Evolutionary conservation across 2,888 invertebrate species (phyloP).

Genomic region (Phytoseiulus persimilis): DNA sequence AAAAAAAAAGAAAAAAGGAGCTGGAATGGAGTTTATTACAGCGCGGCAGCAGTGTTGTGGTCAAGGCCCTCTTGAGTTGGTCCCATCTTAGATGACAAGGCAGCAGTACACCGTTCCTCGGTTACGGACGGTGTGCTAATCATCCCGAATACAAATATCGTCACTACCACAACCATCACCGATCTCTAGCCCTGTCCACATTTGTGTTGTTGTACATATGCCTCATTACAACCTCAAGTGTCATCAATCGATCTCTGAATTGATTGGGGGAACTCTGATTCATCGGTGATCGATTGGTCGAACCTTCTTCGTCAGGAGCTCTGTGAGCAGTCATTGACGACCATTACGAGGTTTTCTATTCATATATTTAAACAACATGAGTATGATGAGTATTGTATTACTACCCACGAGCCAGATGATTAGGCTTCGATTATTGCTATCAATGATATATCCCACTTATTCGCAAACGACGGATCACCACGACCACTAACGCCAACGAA

Average conservation of each 20-base stretch:
- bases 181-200: not conserved
- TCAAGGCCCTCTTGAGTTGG: not conserved
- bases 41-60: not conserved
- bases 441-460: not conserved
- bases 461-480: not conserved
- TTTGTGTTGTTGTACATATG: not conserved
- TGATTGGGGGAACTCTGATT: not conserved
- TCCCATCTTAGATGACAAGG: not conserved
- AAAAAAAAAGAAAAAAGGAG: not conserved
- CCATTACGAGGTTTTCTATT: not conserved
- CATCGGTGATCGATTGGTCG: not conserved
- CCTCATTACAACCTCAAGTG: not conserved
- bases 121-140: not conserved
- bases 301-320: not conserved
- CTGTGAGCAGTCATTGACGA: not conserved
- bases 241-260: not conserved
- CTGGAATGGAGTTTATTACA: not conserved
- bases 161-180: not conserved
- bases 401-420: not conserved
- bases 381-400: not conserved
- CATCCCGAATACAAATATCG: not conserved
- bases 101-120: not conserved
- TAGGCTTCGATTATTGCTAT: not conserved
- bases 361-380: not conserved
- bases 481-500: not conserved